These are phyloP conservation scores for Mythimna pallens DNA, from an alignment of 2,888 invertebrate species.

Conservation along the genomic window DNA sequence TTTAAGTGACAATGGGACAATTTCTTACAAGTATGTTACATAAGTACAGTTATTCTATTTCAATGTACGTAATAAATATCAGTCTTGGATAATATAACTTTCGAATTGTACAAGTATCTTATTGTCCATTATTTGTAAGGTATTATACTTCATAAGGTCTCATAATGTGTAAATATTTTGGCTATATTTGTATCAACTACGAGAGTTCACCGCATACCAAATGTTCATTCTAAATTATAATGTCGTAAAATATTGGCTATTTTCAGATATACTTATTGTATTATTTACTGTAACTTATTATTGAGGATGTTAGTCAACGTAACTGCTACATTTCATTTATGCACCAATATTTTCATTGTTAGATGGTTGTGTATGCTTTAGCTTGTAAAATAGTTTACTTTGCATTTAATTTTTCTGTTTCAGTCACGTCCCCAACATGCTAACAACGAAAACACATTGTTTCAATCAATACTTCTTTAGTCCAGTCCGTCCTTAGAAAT, in stretches of 20 bases:
- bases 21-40: conserved; percentile 44
- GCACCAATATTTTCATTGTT: conserved; percentile 70
- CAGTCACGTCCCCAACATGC: conserved; percentile 65
- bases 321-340: conserved; percentile 62
- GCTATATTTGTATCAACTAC: conserved; percentile 73
- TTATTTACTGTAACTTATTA: conserved; percentile 73
- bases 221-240: conserved; percentile 76
- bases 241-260: conserved; percentile 76
- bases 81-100: conserved; percentile 72
- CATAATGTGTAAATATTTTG: conserved; percentile 78
- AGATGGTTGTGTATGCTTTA: conserved; percentile 81
- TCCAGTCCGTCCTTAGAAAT: conserved; percentile 86
- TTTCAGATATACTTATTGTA: conserved; percentile 75
- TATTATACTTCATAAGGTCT: conserved; percentile 70
- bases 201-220: conserved; percentile 76
- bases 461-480: conserved; percentile 73
- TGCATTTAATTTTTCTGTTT: conserved; percentile 78
- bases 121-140: conserved; percentile 81
- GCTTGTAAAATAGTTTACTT: conserved; percentile 75
- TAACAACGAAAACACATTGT: conserved; percentile 69
- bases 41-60: conserved; percentile 61
- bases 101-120: conserved; percentile 76
- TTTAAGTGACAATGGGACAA: conserved; percentile 44
- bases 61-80: conserved; percentile 55
- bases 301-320: conserved; percentile 64